phyloP scores from a whole-genome alignment of 2,888 invertebrate species.

The Eristalinus sepulchralis region DNA sequence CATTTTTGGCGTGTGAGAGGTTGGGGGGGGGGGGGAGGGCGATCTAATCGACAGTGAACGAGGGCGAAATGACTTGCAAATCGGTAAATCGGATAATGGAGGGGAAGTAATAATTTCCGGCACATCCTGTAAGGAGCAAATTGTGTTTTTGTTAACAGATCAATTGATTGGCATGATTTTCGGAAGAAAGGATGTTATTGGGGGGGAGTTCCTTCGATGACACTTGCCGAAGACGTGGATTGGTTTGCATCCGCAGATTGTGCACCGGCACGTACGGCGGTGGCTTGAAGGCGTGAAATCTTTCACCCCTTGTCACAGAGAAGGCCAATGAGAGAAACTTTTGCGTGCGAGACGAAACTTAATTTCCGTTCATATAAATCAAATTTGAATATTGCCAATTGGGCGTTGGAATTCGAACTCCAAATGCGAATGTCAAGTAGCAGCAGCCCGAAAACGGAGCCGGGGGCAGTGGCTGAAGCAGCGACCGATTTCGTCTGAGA shows the following conservation, averaged over 20 bases:
- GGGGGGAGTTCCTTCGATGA: conserved; percentile 30
- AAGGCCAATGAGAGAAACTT: conserved; percentile 65
- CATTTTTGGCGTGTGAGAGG: conserved; percentile 13
- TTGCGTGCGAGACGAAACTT: conserved; percentile 63
- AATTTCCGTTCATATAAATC: conserved; percentile 70
- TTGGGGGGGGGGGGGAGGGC: conserved; percentile 12
- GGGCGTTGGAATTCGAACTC: conserved; percentile 44
- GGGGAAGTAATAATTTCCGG: conserved; percentile 72
- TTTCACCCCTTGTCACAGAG: conserved; percentile 3
- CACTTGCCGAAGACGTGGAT: conserved; percentile 24
- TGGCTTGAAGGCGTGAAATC: background rate
- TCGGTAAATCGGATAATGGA: conserved; percentile 71
- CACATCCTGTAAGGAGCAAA: conserved; percentile 70
- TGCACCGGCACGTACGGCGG: conserved; percentile 1
- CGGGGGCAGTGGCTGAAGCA: background rate
- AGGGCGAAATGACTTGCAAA: conserved; percentile 70
- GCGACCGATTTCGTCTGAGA: background rate
- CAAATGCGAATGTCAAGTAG: background rate
- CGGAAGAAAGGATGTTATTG: conserved; percentile 55
- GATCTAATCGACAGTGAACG: conserved; percentile 66
- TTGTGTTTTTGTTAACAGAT: conserved; percentile 72
- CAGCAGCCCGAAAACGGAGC: background rate
- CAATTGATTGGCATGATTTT: conserved; percentile 70
- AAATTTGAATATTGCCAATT: conserved; percentile 69
- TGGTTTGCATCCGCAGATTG: conserved; percentile 1